These are phyloP conservation scores for Acromyrmex charruanus DNA, from an alignment of 1,140 invertebrate species.

Conservation along the genomic window DNA sequence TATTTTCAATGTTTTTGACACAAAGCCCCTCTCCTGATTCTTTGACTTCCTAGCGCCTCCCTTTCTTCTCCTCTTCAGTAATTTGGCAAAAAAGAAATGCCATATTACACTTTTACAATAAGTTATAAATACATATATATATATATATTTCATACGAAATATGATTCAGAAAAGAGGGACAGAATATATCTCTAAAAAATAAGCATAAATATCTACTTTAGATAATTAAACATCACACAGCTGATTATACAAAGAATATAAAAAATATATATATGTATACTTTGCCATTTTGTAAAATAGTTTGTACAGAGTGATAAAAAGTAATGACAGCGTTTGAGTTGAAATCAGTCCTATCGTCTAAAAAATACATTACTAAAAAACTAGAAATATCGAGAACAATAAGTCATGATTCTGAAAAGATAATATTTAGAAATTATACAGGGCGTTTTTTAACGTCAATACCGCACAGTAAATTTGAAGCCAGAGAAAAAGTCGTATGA, in stretches of 20 bases:
- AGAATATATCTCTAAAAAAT: neutral
- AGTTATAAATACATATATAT: slow-evolving; percentile 28
- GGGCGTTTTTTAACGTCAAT: neutral
- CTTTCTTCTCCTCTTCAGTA: too few species aligned
- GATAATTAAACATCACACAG: slow-evolving; percentile 40
- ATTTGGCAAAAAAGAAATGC: neutral
- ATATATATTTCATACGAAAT: slow-evolving; percentile 64
- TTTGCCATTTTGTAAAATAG: slow-evolving; percentile 21
- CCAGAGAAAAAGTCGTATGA: neutral
- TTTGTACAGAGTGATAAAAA: slow-evolving; percentile 48
- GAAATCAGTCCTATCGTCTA: slow-evolving; percentile 3
- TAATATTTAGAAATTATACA: slow-evolving; percentile 20
- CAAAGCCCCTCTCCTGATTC: slow-evolving; percentile 60
- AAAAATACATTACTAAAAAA: slow-evolving; percentile 1
- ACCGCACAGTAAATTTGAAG: neutral
- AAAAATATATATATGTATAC: slow-evolving; percentile 63
- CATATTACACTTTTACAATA: slow-evolving; percentile 5
- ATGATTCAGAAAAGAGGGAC: neutral
- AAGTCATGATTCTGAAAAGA: neutral
- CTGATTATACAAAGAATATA: slow-evolving; percentile 51
- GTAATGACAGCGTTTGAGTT: neutral
- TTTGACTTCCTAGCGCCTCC: neutral
- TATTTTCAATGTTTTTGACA: slow-evolving; percentile 84
- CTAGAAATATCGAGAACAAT: neutral
- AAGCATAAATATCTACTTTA: slow-evolving; percentile 24